Evolutionary conservation across 1,140 invertebrate species (phyloP), one percentile per base, ranked within the genome.

Genomic region (Pseudomyrmex concolor): DNA sequence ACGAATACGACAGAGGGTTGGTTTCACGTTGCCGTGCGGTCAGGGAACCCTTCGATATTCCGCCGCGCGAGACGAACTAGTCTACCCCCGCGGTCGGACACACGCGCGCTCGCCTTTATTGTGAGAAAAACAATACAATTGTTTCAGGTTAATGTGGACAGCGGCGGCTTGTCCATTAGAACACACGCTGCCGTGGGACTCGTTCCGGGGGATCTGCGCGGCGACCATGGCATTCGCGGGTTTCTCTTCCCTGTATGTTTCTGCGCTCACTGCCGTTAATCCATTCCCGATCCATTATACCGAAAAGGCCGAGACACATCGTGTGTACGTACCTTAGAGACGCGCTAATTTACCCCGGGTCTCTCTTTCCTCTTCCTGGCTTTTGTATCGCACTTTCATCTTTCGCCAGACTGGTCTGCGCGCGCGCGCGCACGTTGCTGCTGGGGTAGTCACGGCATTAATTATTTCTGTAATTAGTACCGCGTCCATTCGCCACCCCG

Each of bases 91-190:
- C 43, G 13, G 51, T n/a, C 8, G 17, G 10, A 5, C 22, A 22
- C 17, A 8, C 57, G n/a, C 57, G 84, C 76, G 59, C 62, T 34
- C 73, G 64, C 67, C 68, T 55, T 74, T 51, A 87, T 87, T 87
- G 86, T 87, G 82, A 73, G 85, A 87, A 87, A 87, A 87, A 87
- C 86, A 87, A 87, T 87, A 73, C 86, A 70, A 87, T 87, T 87
- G 86, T 87, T 84, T 87, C 86, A 57, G 34, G 86, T 82, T 87
- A 87, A 87, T 87, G 86, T 71, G 86, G 85, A 87, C 76, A 83
- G 81, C 85, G 81, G 67, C 67, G 81, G 71, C 85, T 82, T 77
- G 85, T 87, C 86, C 86, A 87, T 87, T 87, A 87, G 86, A 86
- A 80, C 55, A 67, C 55, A 67, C 67, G 72, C 51, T 48, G 60